A percentile compares a stretch with the other conserved stretches of the same genome.
Evolutionary conservation across 2,888 invertebrate species (phyloP).

Genomic region (Papilio elwesi): DNA sequence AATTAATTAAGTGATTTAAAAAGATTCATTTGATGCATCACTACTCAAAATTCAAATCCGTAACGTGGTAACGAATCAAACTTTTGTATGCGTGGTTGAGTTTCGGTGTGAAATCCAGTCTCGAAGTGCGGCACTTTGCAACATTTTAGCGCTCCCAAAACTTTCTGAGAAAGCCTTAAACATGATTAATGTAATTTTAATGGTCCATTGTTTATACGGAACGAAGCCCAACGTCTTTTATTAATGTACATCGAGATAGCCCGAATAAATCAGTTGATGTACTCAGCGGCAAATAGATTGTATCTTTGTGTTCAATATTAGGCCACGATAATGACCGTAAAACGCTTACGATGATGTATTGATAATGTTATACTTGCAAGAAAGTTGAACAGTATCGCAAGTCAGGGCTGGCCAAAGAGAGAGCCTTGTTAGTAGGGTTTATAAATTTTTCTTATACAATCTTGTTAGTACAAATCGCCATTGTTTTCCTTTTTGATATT

Average conservation of each 20-base stretch:
- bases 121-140: constrained; percentile 47
- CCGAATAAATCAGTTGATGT: constrained; percentile 34
- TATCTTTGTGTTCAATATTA: constrained; percentile 41
- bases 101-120: constrained; percentile 26
- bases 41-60: not conserved
- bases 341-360: constrained; percentile 10
- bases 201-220: constrained; percentile 62
- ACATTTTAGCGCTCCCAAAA: constrained; percentile 48
- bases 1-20: not conserved
- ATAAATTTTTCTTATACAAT: too few species aligned
- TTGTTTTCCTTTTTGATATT: too few species aligned
- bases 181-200: constrained; percentile 68
- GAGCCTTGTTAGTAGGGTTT: too few species aligned
- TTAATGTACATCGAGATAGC: constrained; percentile 44
- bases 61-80: constrained; percentile 12
- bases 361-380: too few species aligned
- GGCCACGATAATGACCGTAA: constrained; percentile 34
- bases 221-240: constrained; percentile 45
- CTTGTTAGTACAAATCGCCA: too few species aligned
- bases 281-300: constrained; percentile 17
- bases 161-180: constrained; percentile 48
- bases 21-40: not conserved
- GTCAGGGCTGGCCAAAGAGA: too few species aligned
- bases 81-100: constrained; percentile 14
- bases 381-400: too few species aligned